These are phyloP conservation scores for Glareola pratincola DNA, from an alignment of 2,113 vertebrate species.

Conservation along the genomic window DNA sequence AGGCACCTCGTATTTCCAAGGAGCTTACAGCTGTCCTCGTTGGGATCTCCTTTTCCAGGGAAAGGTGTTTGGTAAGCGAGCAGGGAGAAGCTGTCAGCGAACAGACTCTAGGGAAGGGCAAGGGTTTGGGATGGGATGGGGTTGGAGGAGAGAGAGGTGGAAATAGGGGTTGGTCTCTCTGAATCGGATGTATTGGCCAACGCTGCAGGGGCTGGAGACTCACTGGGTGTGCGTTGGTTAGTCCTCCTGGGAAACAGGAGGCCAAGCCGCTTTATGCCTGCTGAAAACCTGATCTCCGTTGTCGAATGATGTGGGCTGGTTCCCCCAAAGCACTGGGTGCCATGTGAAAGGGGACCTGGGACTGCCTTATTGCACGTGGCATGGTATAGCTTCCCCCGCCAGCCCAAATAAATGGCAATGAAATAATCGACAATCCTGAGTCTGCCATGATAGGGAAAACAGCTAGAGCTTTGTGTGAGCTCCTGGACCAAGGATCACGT, in stretches of 20 bases:
- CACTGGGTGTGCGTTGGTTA: accelerated
- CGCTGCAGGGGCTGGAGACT: not conserved
- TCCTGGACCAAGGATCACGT: not conserved
- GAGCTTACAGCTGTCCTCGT: accelerated
- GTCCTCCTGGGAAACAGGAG: not conserved
- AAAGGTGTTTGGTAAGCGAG: not conserved
- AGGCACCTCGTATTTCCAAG: not conserved
- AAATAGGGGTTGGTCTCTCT: not conserved
- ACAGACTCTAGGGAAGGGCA: not conserved
- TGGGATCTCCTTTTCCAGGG: not conserved
- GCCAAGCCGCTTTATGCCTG: not conserved
- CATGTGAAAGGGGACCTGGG: not conserved
- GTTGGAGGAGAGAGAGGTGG: not conserved
- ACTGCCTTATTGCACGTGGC: accelerated
- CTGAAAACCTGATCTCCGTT: not conserved
- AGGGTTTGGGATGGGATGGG: not conserved
- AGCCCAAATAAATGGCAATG: not conserved
- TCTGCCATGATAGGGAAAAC: not conserved
- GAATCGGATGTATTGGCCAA: accelerated
- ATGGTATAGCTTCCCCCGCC: not conserved
- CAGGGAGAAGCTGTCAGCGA: not conserved
- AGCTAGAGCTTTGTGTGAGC: not conserved
- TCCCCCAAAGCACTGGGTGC: not conserved
- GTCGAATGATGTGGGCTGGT: not conserved
- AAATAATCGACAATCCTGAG: not conserved